These are phyloP conservation scores for Leucophenga maculata DNA, from an alignment of 2,888 invertebrate species.

Conservation along the genomic window DNA sequence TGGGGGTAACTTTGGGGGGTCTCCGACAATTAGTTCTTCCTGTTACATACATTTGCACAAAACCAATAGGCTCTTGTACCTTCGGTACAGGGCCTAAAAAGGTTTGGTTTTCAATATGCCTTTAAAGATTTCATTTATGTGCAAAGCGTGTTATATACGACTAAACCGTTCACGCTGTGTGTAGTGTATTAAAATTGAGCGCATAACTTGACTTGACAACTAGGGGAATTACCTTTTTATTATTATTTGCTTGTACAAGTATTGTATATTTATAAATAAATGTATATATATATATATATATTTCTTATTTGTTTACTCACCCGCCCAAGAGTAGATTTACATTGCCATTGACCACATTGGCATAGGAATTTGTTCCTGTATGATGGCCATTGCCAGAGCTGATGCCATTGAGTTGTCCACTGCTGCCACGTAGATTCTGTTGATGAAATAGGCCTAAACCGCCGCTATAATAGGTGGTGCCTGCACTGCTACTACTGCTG, in stretches of 20 bases:
- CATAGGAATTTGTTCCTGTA: conserved; percentile 55
- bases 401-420: conserved; percentile 50
- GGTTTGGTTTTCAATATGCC: no score
- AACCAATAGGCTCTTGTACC: no score
- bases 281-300: conserved; percentile 12
- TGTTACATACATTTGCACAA: no score
- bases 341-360: conserved; percentile 74
- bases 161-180: no score
- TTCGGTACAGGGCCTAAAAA: no score
- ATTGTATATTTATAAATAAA: not conserved
- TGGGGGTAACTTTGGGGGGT: no score
- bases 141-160: no score
- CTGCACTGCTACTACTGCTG: conserved; percentile 72
- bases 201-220: conserved; percentile 17
- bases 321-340: conserved; percentile 85
- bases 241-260: no score
- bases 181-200: no score
- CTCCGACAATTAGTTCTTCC: no score
- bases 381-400: conserved; percentile 43
- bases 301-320: conserved; percentile 73
- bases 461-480: conserved; percentile 66
- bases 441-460: conserved; percentile 68
- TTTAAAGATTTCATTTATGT: no score
- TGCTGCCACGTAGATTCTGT: conserved; percentile 60
- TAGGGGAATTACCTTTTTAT: conserved; percentile 29